Evolutionary conservation across 2,797 vertebrate genomes (phyloP).

Genomic region (Eospalax fontanierii): DNA sequence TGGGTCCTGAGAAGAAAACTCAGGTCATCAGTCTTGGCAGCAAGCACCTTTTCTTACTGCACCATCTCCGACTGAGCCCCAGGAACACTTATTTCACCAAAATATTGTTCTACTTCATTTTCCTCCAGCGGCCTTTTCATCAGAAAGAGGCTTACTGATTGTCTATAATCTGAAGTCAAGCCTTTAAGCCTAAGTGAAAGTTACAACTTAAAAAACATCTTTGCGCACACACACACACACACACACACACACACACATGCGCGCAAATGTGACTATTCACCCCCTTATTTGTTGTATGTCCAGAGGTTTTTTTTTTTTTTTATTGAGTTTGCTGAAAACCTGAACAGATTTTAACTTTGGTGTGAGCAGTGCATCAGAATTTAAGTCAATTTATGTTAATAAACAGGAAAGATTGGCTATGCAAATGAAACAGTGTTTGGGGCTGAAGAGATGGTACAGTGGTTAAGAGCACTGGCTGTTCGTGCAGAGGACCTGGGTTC

Average conservation of each 20-base stretch:
- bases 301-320: constrained; percentile 56
- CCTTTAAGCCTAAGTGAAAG: not conserved
- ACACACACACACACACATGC: not conserved
- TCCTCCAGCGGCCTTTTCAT: not conserved
- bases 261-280: constrained; percentile 18
- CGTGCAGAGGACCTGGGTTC: too few relatives aligned
- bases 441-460: too few relatives aligned
- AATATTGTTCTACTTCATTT: not conserved
- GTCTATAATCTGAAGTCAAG: constrained; percentile 14
- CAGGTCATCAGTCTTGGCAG: not conserved
- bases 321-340: constrained; percentile 56
- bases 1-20: not conserved
- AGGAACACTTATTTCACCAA: not conserved
- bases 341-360: constrained; percentile 27
- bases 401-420: not conserved
- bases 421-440: not conserved
- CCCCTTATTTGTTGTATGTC: not conserved
- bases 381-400: constrained; percentile 30
- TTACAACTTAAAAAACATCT: constrained; percentile 38
- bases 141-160: not conserved
- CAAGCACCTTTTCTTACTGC: not conserved
- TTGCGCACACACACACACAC: not conserved
- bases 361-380: not conserved
- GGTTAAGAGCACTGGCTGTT: too few relatives aligned
- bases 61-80: not conserved